phyloP scores from a whole-genome alignment of 2,797 vertebrate genomes.

The Sebastes trivittatus region DNA sequence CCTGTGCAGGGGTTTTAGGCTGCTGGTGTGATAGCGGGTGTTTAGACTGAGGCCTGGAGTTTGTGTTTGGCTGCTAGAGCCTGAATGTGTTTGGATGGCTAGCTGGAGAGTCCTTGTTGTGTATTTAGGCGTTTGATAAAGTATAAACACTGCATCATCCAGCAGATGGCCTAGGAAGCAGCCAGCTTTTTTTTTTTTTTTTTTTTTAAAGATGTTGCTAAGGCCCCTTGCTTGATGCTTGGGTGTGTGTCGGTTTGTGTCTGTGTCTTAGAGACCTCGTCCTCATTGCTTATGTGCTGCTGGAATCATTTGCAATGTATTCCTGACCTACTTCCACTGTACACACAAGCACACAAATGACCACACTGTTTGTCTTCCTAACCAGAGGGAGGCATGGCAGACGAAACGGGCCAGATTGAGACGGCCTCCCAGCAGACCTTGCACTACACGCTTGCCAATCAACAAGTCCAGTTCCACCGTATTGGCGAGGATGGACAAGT shows the following conservation, averaged over 20 bases:
- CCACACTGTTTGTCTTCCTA: conserved; percentile 35
- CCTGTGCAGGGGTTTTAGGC: conserved; percentile 2
- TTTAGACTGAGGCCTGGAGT: conserved; percentile 56
- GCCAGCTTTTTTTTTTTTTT: conserved; percentile 18
- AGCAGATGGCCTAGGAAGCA: conserved; percentile 59
- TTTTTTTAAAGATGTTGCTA: conserved; percentile 23
- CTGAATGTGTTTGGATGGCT: conserved; percentile 64
- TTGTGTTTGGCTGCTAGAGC: conserved; percentile 59
- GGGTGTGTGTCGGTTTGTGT: conserved; percentile 5
- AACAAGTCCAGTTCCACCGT: conserved; percentile 95
- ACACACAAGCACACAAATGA: background rate
- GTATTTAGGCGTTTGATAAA: conserved; percentile 72
- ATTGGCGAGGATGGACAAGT: conserved; percentile 98
- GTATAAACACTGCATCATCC: conserved; percentile 72
- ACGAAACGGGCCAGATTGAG: conserved; percentile 86
- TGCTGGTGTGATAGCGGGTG: conserved; percentile 40
- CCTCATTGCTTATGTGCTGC: background rate
- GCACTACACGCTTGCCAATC: conserved; percentile 94
- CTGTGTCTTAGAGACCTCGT: conserved; percentile 9
- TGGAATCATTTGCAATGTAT: conserved; percentile 2
- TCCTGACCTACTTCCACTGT: conserved; percentile 10
- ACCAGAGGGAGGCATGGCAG: conserved; percentile 87
- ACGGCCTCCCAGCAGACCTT: conserved; percentile 90
- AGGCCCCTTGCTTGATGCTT: conserved; percentile 23
- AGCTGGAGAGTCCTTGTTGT: conserved; percentile 65